Base-by-base conservation (phyloP, 1,140 invertebrate genomes). In the Lutraria rhynchaena region DNA sequence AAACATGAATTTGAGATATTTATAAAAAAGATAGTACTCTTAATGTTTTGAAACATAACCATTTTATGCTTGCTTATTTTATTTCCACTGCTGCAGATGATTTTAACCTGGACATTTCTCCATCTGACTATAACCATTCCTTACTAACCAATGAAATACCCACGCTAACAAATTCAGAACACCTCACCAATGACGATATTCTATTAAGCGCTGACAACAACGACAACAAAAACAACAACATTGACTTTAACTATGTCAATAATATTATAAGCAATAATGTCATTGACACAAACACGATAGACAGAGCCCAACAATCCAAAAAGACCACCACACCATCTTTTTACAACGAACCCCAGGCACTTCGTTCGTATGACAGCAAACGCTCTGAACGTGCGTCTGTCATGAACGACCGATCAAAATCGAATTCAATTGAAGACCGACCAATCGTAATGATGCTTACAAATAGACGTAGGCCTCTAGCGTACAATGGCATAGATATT, bases 381-480 rank as follows among this genome's bases (percentile, higher is more conserved):
- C 19, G 33, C 17, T 1, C 33, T 29, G 24, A 46, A 46, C n/a
- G n/a, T n/a, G n/a, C n/a, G n/a, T n/a, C n/a, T n/a, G n/a, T n/a
- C n/a, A n/a, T n/a, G n/a, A n/a, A n/a, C n/a, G n/a, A 41, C 37
- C 37, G 15, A 41, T 41, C 37, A 41, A 41, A 41, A 7, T 5
- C 37, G 15, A 41, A 41, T 41, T 5, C 5, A 41, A 41, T 41
- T 0, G 33, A 19, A 1, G 57, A 75, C 46, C 35, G 37, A 46
- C 71, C 71, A 29, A 19, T 75, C 1, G 71, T 57, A 58, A 60
- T 58, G 41, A 58, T 60, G 57, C 29, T 75, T 33, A 75, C 53
- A n/a, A 75, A 37, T 44, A 31, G 49, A 17, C n/a, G 57, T 5
- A 60, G 57, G 44, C 55, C 71, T 7, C 53, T 58, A 1, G 35